Evolutionary conservation across 1,140 invertebrate genomes (phyloP).

Genomic region (Stegodyphus dumicola): DNA sequence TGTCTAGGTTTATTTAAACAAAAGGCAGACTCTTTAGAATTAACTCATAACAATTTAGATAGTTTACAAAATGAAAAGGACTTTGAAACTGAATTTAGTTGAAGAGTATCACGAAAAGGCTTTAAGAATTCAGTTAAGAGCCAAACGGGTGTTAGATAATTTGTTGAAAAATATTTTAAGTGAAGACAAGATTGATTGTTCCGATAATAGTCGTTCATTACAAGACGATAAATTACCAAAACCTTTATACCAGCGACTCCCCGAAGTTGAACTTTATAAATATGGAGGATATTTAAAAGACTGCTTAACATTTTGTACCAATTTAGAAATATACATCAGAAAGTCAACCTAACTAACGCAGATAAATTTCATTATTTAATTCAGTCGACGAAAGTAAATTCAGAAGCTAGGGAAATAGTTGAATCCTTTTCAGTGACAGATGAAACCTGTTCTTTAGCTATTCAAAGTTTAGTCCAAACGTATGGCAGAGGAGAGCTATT

Average conservation of each 20-base stretch:
- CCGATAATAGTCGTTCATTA: background rate
- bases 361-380: constrained; percentile 35
- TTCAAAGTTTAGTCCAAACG: constrained; percentile 12
- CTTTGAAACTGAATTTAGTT: constrained; percentile 1
- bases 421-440: background rate
- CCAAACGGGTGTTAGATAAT: background rate
- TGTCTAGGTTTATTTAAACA: constrained; percentile 1
- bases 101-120: background rate
- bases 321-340: constrained; percentile 23
- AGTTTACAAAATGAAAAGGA: background rate
- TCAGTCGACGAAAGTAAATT: background rate
- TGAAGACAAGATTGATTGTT: background rate
- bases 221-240: background rate
- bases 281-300: constrained; percentile 6
- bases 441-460: constrained; percentile 22
- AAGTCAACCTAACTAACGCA: background rate
- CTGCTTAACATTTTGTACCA: constrained; percentile 18
- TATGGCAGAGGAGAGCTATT: constrained; percentile 15
- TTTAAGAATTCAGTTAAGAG: background rate
- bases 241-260: background rate
- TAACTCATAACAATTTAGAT: background rate
- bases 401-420: constrained; percentile 24
- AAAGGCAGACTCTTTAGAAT: constrained; percentile 7
- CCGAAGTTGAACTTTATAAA: constrained; percentile 17
- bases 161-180: too few species aligned